These are phyloP conservation scores for Hanleya hanleyi DNA, from an alignment of 2,888 invertebrate species.

Conservation along the genomic window DNA sequence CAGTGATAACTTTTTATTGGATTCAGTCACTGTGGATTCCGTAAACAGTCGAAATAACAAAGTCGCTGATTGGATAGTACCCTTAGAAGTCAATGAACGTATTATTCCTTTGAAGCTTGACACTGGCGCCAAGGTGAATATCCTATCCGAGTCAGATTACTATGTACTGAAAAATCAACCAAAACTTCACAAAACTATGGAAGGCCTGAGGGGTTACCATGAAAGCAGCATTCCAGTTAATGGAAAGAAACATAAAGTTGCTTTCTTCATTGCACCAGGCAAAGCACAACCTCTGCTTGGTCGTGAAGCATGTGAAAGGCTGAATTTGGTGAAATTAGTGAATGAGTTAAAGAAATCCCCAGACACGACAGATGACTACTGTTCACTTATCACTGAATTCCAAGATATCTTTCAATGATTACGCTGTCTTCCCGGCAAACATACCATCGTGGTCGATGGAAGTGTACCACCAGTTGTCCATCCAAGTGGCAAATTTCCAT, in stretches of 20 bases:
- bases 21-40: conserved; percentile 17
- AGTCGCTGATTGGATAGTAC: not conserved
- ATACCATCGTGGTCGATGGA: no score
- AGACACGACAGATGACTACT: no score
- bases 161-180: no score
- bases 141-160: not conserved
- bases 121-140: no score
- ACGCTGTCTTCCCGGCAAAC: conserved; percentile 7
- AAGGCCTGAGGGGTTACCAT: no score
- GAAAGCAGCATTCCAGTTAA: no score
- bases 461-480: no score
- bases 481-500: conserved; percentile 14
- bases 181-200: conserved; percentile 10
- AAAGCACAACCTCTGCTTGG: not conserved
- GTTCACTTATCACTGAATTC: no score
- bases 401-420: conserved; percentile 3
- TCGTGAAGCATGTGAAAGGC: conserved; percentile 10
- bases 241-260: not conserved
- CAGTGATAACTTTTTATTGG: no score
- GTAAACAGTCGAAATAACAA: not conserved
- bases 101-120: no score
- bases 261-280: not conserved
- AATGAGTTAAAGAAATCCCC: no score
- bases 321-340: conserved; percentile 8
- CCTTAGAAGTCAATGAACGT: not conserved